A percentile compares a stretch with the other conserved stretches of the same genome.
Evolutionary conservation across 2,113 vertebrate genomes (phyloP).

Genomic region (Chascanopsetta lugubris): DNA sequence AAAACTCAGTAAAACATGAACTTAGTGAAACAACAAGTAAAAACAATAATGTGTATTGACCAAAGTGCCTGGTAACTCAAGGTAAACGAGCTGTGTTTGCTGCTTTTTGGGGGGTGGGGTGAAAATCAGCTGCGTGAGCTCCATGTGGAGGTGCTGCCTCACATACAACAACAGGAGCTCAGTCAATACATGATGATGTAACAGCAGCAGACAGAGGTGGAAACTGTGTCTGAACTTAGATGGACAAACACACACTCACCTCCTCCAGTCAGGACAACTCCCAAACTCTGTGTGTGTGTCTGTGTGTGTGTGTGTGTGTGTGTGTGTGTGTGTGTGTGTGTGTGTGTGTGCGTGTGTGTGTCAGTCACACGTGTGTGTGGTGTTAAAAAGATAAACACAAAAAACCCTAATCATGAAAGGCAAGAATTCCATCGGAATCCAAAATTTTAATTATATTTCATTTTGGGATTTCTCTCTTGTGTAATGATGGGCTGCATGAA

Average conservation of each 20-base stretch:
- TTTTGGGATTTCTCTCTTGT: slow-evolving; percentile 50
- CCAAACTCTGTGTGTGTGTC: slow-evolving; percentile 15
- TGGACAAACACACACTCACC: slow-evolving; percentile 21
- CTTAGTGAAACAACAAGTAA: no score
- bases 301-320: background rate
- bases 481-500: slow-evolving; percentile 44
- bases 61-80: no score
- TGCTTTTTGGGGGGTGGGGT: no score
- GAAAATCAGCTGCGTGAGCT: no score
- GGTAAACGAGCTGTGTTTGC: no score
- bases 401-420: background rate
- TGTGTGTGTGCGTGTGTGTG: background rate
- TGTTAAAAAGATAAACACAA: background rate
- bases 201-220: slow-evolving; percentile 6
- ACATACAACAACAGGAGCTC: slow-evolving; percentile 16
- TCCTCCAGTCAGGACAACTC: slow-evolving; percentile 37
- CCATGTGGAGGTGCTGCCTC: no score
- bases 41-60: no score
- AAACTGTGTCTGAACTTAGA: slow-evolving; percentile 27
- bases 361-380: background rate
- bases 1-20: no score
- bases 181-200: slow-evolving; percentile 20
- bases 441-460: slow-evolving; percentile 33
- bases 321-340: background rate
- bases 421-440: slow-evolving; percentile 6